Conservation (phyloP, 2,888 invertebrate species). For the Synanthedon myopaeformis region DNA sequence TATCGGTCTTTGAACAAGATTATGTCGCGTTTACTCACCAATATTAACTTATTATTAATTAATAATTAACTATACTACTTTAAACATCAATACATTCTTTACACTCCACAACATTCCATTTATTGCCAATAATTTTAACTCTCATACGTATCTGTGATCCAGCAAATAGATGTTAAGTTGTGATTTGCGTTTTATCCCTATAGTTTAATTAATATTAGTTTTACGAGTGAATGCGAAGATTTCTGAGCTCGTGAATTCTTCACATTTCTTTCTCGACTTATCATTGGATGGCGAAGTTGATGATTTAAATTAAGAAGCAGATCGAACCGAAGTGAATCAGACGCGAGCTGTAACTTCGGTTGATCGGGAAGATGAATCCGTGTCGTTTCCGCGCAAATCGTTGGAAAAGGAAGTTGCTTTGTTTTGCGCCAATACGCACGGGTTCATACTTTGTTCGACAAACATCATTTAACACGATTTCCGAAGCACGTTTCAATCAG, state of each 20-base stretch:
- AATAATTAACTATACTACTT: constrained; percentile 30
- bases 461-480: constrained; percentile 9
- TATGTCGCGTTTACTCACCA: constrained; percentile 42
- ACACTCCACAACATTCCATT: constrained; percentile 34
- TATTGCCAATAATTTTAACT: constrained; percentile 54
- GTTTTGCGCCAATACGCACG: constrained; percentile 54
- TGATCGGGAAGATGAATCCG: constrained; percentile 44
- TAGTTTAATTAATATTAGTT: constrained; percentile 34
- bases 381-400: constrained; percentile 53
- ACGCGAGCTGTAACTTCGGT: constrained; percentile 14
- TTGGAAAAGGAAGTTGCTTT: constrained; percentile 67
- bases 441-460: constrained; percentile 29
- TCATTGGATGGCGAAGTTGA: constrained; percentile 40
- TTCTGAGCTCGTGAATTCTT: constrained; percentile 62
- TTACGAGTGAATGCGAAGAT: constrained; percentile 50
- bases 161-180: constrained; percentile 65
- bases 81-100: constrained; percentile 40
- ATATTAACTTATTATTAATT: constrained; percentile 41
- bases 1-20: constrained; percentile 57
- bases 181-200: constrained; percentile 62
- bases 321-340: constrained; percentile 13
- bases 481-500: constrained; percentile 20
- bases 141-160: constrained; percentile 38
- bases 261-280: constrained; percentile 38
- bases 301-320: constrained; percentile 2